phyloP scores from a whole-genome alignment of 2,797 vertebrate species.

The Cryptoblepharus egeriae region DNA sequence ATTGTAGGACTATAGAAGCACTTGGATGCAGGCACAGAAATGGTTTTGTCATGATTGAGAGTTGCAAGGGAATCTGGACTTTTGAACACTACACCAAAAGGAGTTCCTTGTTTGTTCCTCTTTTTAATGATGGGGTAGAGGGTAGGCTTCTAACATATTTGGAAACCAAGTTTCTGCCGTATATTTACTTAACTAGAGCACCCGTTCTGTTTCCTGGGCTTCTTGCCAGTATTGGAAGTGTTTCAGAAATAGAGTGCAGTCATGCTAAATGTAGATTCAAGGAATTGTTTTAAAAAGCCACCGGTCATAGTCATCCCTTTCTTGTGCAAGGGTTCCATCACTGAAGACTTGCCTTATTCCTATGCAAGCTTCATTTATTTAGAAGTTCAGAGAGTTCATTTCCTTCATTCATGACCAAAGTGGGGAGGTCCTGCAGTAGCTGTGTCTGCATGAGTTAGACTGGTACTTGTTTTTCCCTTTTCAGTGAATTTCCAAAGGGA shows the following conservation, averaged over 20 bases:
- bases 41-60: background rate
- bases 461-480: background rate
- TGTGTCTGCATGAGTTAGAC: too few relatives aligned
- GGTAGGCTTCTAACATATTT: background rate
- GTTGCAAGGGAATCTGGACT: background rate
- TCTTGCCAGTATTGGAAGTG: background rate
- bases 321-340: background rate
- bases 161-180: background rate
- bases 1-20: background rate
- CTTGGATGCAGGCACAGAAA: background rate
- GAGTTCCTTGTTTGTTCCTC: background rate
- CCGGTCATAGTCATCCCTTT: background rate
- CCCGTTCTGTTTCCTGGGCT: background rate
- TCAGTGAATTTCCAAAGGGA: background rate
- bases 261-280: background rate
- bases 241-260: background rate
- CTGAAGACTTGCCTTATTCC: background rate
- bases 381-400: too few relatives aligned
- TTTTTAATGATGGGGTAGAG: background rate
- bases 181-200: background rate
- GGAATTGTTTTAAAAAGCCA: background rate
- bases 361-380: background rate
- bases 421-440: background rate
- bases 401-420: background rate
- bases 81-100: background rate